Percentiles rank a stretch among this genome's conserved stretches.
Evolutionary conservation across 1,140 invertebrate genomes (phyloP).

Genomic region (Bursaphelenchus mucronatus): DNA sequence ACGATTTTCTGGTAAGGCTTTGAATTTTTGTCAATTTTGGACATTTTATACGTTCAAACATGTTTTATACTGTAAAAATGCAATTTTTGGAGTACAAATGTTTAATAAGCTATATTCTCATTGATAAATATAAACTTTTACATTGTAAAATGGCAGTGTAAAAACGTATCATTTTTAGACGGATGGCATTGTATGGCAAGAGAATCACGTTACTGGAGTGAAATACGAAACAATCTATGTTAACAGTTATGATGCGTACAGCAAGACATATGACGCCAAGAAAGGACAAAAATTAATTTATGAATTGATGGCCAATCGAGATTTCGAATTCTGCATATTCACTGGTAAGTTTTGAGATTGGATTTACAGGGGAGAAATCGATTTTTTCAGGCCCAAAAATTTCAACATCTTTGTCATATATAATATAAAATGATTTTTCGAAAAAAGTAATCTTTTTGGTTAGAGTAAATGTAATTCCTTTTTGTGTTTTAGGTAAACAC

Average conservation of each 20-base stretch:
- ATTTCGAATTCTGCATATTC: conserved; percentile 38
- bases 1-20: conserved; percentile 34
- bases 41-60: background rate
- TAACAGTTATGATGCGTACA: conserved; percentile 27
- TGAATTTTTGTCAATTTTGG: background rate
- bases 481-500: conserved; percentile 21
- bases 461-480: background rate
- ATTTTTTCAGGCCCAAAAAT: too few relatives aligned
- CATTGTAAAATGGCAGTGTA: too few relatives aligned
- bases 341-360: conserved; percentile 20
- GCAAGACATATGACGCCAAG: conserved; percentile 18
- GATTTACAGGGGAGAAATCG: background rate
- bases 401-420: too few relatives aligned
- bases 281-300: conserved; percentile 36
- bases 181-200: conserved; percentile 34
- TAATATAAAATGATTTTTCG: too few relatives aligned
- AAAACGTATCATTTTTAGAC: conserved; percentile 28
- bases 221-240: conserved; percentile 32
- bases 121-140: too few relatives aligned
- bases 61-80: background rate
- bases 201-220: conserved; percentile 20
- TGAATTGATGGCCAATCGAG: conserved; percentile 39
- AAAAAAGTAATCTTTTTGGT: background rate
- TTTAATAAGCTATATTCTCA: too few relatives aligned
- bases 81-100: background rate